Percentiles rank a stretch among this genome's conserved stretches.
Conservation (phyloP, 2,797 vertebrate species). For the Trichosurus vulpecula region DNA sequence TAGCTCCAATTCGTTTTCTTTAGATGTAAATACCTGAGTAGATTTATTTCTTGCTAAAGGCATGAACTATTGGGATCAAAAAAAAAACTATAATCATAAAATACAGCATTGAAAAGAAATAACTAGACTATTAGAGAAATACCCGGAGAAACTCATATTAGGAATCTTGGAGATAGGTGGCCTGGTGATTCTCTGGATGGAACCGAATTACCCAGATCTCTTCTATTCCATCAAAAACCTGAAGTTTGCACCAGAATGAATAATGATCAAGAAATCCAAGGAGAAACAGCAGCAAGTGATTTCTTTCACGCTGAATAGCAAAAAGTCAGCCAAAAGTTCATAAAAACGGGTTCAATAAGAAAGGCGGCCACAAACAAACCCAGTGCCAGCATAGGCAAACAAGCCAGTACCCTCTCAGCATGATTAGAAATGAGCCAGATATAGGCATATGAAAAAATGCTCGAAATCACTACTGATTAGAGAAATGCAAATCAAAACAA, state of each 20-base stretch:
- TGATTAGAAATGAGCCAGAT: not conserved
- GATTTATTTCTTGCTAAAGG: not conserved
- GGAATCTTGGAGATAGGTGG: not conserved
- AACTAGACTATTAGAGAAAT: not conserved
- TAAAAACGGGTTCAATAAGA: not conserved
- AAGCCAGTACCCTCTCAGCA: not conserved
- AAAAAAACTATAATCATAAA: not conserved
- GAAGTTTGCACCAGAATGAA: not conserved
- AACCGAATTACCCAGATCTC: not conserved
- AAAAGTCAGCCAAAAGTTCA: not conserved
- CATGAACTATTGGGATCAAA: not conserved
- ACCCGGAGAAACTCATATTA: not conserved
- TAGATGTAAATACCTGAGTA: too few relatives aligned
- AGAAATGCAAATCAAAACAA: too few relatives aligned
- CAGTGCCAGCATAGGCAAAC: not conserved
- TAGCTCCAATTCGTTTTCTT: not conserved
- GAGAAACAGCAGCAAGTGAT: not conserved
- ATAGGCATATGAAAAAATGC: too few relatives aligned
- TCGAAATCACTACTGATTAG: too few relatives aligned
- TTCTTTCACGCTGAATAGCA: not conserved
- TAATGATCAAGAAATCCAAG: not conserved
- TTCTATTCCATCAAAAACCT: too few relatives aligned
- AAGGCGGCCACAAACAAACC: too few relatives aligned
- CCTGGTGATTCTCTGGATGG: not conserved
- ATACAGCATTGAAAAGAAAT: not conserved